Evolutionary conservation across 2,113 vertebrate species (phyloP).

Genomic region (Gymnorhina tibicen): DNA sequence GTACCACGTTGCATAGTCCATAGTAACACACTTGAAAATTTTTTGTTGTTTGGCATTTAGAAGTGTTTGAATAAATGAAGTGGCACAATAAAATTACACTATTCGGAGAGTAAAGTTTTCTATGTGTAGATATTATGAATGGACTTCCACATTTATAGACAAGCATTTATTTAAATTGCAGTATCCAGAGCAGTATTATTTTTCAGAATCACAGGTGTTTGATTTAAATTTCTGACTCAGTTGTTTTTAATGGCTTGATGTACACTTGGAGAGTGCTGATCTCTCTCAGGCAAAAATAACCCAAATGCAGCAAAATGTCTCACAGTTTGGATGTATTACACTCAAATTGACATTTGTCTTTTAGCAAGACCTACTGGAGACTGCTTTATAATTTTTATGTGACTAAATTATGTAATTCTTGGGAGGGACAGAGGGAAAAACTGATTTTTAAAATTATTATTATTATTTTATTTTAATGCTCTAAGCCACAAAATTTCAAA

Average conservation of each 20-base stretch:
- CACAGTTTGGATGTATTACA: neutral
- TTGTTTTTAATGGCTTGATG: neutral
- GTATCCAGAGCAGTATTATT: neutral
- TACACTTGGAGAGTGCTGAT: neutral
- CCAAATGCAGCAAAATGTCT: neutral
- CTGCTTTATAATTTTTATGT: neutral
- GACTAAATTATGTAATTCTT: neutral
- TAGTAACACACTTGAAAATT: neutral
- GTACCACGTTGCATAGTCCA: neutral
- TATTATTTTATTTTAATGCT: neutral
- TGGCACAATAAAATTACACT: neutral
- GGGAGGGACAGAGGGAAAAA: neutral
- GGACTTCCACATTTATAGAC: neutral
- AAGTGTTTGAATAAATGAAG: neutral
- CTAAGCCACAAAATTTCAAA: neutral
- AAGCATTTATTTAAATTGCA: neutral
- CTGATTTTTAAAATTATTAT: neutral
- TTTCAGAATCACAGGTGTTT: neutral
- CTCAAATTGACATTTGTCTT: neutral
- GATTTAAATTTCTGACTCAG: neutral
- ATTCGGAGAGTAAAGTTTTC: neutral
- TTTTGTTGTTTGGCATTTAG: neutral
- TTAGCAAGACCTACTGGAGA: neutral
- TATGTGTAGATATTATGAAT: neutral
- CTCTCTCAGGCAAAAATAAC: neutral